Base-by-base conservation (phyloP, 2,113 vertebrate species). In the Scalopus aquaticus region DNA sequence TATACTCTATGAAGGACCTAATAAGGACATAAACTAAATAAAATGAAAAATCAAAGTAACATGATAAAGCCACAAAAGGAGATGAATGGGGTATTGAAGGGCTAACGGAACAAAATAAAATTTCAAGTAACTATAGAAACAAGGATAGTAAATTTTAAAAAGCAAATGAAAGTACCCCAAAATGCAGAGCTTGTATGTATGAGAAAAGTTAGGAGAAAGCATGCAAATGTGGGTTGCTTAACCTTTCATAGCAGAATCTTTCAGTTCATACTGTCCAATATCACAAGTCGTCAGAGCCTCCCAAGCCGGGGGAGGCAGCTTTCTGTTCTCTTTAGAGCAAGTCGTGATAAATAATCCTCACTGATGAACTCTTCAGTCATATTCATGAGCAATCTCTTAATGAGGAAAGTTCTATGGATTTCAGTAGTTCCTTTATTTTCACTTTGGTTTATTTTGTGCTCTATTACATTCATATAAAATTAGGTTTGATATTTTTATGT, bases 381-480 rank as follows among this genome's bases (percentile, higher is more conserved):
- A 46, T 9, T 42, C 9, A 32, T 46, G 3, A 90, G 17, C 1
- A n/a, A 44, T 37, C 13, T 64, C 42, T 64, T 62, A 65, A 51
- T 80, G 46, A 83, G 64, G 54, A 42, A 74, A 82, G 32, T 39
- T 83, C 69, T 69, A 80, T 51, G 22, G 83, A 24, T 82, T 74
- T 87, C 62, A 83, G 42, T 15, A 60, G 78, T 95, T 88, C 22
- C 46, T 80, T 90, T 74, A 65, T 69, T 74, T 80, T 90, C 20
- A 20, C 3, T 76, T 76, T 58, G 70, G 44, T 65, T 51, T 85
- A 32, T 46, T 65, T 86, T 60, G 24, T 79, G 79, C 74, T 70
- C 37, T 46, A 64, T 70, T 64, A 78, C 56, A 80, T 69, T n/a
- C 2, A 44, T 37, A 3, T 46, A 56, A 39, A 81, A 39, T 49